phyloP scores from a whole-genome alignment of 2,888 invertebrate species.

The Agonopterix arenella region DNA sequence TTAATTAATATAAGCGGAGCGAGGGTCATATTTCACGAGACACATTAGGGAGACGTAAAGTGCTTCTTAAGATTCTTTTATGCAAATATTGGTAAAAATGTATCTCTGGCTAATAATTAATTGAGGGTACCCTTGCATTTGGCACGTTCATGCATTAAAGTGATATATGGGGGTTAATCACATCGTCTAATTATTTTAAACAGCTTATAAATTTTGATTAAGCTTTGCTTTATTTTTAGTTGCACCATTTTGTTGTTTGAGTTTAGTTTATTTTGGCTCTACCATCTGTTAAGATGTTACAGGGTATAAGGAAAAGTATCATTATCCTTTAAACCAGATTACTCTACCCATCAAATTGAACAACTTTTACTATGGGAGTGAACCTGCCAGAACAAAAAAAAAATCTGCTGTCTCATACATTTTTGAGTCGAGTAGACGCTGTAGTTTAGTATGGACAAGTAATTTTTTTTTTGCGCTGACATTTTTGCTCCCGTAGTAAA shows the following conservation, averaged over 20 bases:
- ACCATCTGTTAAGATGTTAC: too few species aligned
- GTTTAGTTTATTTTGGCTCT: too few species aligned
- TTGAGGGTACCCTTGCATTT: slow-evolving; percentile 48
- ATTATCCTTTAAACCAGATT: too few species aligned
- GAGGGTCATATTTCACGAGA: slow-evolving; percentile 42
- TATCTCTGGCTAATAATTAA: slow-evolving; percentile 46
- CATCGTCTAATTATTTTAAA: slow-evolving; percentile 62
- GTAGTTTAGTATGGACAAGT: too few species aligned
- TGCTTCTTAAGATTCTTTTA: slow-evolving; percentile 66
- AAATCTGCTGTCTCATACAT: too few species aligned
- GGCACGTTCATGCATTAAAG: slow-evolving; percentile 49
- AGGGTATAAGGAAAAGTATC: too few species aligned
- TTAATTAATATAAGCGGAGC: slow-evolving; percentile 47
- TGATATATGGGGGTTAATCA: slow-evolving; percentile 59
- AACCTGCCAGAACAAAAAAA: too few species aligned
- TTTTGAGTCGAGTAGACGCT: too few species aligned
- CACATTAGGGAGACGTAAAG: slow-evolving; percentile 48
- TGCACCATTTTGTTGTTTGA: not conserved
- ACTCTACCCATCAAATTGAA: too few species aligned
- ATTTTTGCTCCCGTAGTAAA: too few species aligned
- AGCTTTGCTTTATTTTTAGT: slow-evolving; percentile 21
- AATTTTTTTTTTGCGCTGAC: too few species aligned
- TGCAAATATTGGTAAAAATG: slow-evolving; percentile 63
- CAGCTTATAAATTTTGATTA: slow-evolving; percentile 38
- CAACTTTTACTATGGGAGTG: too few species aligned